Evolutionary conservation across 2,797 vertebrate genomes (phyloP).

Genomic region (Leptatherina wallacei): DNA sequence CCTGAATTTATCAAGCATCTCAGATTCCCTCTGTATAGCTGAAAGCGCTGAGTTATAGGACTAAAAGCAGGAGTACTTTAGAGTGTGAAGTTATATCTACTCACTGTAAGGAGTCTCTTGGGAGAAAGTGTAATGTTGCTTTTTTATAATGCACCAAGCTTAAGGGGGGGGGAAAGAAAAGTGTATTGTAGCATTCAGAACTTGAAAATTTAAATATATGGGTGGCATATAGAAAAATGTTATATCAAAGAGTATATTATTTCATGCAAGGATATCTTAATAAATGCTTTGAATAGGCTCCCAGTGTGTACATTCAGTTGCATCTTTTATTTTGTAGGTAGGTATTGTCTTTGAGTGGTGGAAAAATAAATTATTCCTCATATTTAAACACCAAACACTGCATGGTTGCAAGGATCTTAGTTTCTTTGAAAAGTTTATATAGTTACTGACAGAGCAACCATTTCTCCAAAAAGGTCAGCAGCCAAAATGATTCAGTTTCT

Average conservation of each 20-base stretch:
- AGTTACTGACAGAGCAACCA: constrained; percentile 5
- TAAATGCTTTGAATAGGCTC: not conserved
- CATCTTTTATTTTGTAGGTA: not conserved
- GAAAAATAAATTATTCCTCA: not conserved
- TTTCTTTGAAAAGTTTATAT: constrained; percentile 3
- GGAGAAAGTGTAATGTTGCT: constrained; percentile 12
- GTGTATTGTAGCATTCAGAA: not conserved
- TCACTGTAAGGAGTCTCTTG: constrained; percentile 13
- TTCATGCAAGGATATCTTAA: not conserved
- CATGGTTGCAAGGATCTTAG: not conserved
- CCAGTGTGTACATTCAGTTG: not conserved
- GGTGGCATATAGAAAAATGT: not conserved
- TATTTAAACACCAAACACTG: not conserved
- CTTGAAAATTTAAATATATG: not conserved
- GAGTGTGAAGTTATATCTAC: constrained; percentile 10
- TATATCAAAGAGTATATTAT: not conserved
- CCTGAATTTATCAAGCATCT: constrained; percentile 22
- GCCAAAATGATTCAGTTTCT: constrained; percentile 18
- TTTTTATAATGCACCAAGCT: constrained; percentile 2
- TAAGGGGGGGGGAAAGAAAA: not conserved
- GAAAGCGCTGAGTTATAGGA: constrained; percentile 23
- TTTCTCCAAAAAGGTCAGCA: constrained; percentile 38
- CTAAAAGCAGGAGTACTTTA: constrained; percentile 8
- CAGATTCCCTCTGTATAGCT: constrained; percentile 1
- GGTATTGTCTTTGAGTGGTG: no score